A percentile compares a stretch with the other conserved stretches of the same genome.
These are phyloP conservation scores for Eupithecia subfuscata DNA, from an alignment of 2,888 invertebrate species.

Conservation along the genomic window DNA sequence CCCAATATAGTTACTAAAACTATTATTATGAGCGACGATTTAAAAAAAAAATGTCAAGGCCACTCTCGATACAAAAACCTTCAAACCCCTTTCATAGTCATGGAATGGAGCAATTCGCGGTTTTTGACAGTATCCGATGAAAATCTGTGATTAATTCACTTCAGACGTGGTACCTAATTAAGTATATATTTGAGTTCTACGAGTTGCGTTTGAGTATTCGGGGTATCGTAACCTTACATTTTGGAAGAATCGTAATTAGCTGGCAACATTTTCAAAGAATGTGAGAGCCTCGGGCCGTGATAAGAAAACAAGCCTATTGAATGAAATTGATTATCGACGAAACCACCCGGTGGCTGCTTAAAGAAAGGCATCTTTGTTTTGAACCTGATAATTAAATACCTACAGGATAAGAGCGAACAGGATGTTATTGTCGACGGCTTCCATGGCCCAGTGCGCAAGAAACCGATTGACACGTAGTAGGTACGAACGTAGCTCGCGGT, in stretches of 20 bases:
- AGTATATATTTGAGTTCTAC: too few relatives aligned
- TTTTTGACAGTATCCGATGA: too few relatives aligned
- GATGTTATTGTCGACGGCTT: neutral
- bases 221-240: neutral
- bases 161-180: too few relatives aligned
- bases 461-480: neutral
- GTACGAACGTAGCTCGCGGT: too few relatives aligned
- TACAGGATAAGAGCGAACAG: neutral
- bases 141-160: too few relatives aligned
- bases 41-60: too few relatives aligned
- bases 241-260: neutral
- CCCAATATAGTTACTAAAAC: too few relatives aligned
- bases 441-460: neutral
- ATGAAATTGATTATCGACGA: neutral
- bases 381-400: neutral
- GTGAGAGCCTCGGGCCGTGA: neutral
- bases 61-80: too few relatives aligned
- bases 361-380: neutral
- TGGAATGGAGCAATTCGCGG: too few relatives aligned
- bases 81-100: too few relatives aligned
- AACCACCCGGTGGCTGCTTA: neutral
- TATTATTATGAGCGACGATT: too few relatives aligned
- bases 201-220: too few relatives aligned
- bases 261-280: conserved; percentile 5
- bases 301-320: neutral